Base-by-base conservation (phyloP, 23 tunicate species). In the Styela clava region DNA sequence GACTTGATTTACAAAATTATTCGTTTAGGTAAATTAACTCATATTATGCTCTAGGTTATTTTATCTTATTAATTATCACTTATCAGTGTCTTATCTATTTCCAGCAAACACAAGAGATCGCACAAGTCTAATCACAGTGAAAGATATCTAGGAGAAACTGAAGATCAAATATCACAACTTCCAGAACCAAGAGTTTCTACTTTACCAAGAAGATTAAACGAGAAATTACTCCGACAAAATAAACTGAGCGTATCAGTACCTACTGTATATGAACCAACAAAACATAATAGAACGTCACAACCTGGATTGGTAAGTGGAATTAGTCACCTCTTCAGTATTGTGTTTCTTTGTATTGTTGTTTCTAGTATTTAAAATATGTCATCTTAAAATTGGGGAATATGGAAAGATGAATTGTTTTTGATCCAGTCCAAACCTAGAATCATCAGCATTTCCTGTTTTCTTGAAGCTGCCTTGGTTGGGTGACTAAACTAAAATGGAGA, bases 191-290 rank as follows among this genome's bases (percentile, higher is more conserved):
- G 31, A 20, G 62, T 44, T 21, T 24, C 65, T 0, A 27, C 81
- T 33, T 51, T 29, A 27, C 64, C 64, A 12, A 24, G 81, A 44
- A 51, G 64, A 51, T n/a, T 35, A 64, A 76, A 76, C 24, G 64
- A 76, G 27, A 76, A 76, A 29, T 28, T 76, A 25, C 33, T 76
- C 32, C 12, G 65, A 44, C 81, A 76, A 52, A 76, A 52, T 23
- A 76, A 52, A 36, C 30, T 76, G 1, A 76, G 81, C 24, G 67
- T 56, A 20, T 76, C 81, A 22, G 27, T 21, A 26, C 81, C 81
- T 7, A 76, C 64, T 23, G 65, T 76, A 12, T 76, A 76, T 31
- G 62, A 52, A 52, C 23, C 81, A 18, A 64, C 68, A 12, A 67
- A 67, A 67, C 19, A 24, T 22, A 52, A 36, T 18, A 18, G 64